Percentiles rank a stretch among this genome's conserved stretches.
Evolutionary conservation across 2,797 vertebrate genomes (phyloP).

Genomic region (Prunella strophiata): DNA sequence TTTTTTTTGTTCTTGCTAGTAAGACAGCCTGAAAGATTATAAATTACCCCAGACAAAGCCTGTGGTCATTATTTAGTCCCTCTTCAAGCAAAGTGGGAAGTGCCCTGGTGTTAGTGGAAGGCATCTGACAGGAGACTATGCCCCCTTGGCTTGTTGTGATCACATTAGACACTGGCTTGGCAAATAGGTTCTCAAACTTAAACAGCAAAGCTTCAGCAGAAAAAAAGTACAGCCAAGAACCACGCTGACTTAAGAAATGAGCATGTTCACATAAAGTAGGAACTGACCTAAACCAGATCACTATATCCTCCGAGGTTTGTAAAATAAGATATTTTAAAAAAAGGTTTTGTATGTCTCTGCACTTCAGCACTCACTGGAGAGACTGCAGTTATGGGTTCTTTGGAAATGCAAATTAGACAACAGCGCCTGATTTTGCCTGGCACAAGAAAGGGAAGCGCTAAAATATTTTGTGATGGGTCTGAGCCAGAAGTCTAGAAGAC

Average conservation of each 20-base stretch:
- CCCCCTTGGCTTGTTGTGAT: background rate
- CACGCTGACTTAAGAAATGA: background rate
- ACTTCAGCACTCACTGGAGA: conserved; percentile 52
- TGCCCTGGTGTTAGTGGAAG: background rate
- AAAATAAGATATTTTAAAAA: background rate
- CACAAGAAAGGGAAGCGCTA: conserved; percentile 60
- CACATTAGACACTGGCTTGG: background rate
- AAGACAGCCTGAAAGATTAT: background rate
- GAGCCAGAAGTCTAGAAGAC: conserved; percentile 66
- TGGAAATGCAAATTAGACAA: conserved; percentile 71
- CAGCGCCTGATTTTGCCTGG: conserved; percentile 68
- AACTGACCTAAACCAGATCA: conserved; percentile 40
- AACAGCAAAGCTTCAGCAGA: background rate
- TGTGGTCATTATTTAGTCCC: background rate
- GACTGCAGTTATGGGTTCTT: conserved; percentile 52
- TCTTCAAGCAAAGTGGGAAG: background rate
- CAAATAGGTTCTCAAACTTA: background rate
- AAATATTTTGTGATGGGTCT: conserved; percentile 66
- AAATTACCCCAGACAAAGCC: background rate
- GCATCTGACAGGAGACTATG: background rate
- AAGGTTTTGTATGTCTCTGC: conserved; percentile 28
- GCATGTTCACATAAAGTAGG: conserved; percentile 22
- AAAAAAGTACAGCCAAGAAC: conserved; percentile 37
- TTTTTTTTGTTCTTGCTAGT: background rate
- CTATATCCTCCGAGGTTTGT: background rate